phyloP scores from a whole-genome alignment of 2,113 vertebrate species.

The Podilymbus podiceps region DNA sequence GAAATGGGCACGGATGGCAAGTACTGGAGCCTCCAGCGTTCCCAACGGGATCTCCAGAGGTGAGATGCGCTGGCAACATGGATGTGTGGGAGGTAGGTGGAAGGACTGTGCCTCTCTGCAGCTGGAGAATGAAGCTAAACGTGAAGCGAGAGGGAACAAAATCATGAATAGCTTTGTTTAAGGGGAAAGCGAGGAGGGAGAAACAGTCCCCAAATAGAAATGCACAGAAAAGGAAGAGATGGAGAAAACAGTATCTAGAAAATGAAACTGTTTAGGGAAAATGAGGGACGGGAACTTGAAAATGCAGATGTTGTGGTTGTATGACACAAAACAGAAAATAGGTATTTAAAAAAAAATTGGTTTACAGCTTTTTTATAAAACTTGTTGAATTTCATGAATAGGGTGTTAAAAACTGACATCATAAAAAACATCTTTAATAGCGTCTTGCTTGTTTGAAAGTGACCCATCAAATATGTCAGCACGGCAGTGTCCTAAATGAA shows the following conservation, averaged over 20 bases:
- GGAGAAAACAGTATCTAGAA: neutral
- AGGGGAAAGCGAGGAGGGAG: neutral
- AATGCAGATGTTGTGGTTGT: neutral
- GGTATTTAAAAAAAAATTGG: no score
- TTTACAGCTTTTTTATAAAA: neutral
- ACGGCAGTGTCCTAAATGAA: neutral
- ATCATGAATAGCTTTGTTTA: neutral
- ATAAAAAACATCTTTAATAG: neutral
- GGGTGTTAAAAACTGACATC: neutral
- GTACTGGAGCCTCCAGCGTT: neutral
- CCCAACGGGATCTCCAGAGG: neutral
- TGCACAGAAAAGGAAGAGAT: neutral
- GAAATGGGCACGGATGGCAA: neutral
- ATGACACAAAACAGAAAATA: neutral
- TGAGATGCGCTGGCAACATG: neutral
- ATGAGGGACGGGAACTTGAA: neutral
- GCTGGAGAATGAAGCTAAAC: neutral
- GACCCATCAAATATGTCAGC: neutral
- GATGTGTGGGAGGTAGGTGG: neutral
- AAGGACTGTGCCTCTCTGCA: constrained; percentile 27
- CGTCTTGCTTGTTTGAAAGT: neutral
- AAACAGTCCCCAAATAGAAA: neutral
- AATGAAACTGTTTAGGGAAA: neutral
- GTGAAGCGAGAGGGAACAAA: neutral
- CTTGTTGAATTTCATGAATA: neutral